Conservation (phyloP, 2,113 vertebrate genomes). For the Tympanuchus pallidicinctus region DNA sequence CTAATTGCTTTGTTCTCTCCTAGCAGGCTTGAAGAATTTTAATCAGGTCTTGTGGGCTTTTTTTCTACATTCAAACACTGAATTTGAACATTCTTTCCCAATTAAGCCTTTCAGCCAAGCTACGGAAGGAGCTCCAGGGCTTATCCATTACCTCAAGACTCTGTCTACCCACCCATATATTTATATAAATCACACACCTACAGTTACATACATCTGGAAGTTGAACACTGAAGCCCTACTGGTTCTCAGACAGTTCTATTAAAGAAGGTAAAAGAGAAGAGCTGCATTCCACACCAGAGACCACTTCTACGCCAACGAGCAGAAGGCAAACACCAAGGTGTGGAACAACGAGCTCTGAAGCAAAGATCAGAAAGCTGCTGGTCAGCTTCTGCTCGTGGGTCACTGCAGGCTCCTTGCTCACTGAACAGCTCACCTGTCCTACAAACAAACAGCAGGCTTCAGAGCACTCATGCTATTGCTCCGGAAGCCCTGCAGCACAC, state of each 20-base stretch:
- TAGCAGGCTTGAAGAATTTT: constrained; percentile 1
- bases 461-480: neutral
- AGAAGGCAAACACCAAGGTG: neutral
- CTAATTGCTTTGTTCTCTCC: constrained; percentile 22
- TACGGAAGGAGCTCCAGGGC: neutral
- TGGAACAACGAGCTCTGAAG: neutral
- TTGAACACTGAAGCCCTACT: neutral
- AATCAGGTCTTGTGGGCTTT: neutral
- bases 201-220: neutral
- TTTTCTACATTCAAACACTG: neutral
- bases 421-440: neutral
- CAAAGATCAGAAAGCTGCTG: neutral
- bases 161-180: neutral
- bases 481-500: neutral
- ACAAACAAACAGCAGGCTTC: neutral
- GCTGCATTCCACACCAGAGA: neutral
- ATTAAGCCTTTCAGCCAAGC: neutral
- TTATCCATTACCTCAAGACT: neutral
- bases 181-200: neutral
- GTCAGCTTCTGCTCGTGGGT: neutral
- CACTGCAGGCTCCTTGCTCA: fast-evolving
- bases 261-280: neutral
- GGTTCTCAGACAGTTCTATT: neutral
- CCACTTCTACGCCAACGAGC: neutral
- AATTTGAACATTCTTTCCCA: neutral